These are phyloP conservation scores for Papilio glaucus DNA, from an alignment of 1,140 invertebrate species.

Conservation along the genomic window DNA sequence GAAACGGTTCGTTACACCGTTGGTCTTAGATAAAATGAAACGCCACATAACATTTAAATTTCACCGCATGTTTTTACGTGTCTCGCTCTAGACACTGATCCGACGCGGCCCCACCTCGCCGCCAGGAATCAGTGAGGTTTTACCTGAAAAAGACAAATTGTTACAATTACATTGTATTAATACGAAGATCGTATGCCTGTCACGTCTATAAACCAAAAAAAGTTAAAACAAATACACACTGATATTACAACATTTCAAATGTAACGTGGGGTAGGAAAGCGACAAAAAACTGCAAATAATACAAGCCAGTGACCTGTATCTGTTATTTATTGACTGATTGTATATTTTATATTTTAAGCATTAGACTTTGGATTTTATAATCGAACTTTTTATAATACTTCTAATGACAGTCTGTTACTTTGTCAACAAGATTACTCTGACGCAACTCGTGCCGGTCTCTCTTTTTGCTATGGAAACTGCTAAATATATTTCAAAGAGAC, in stretches of 20 bases:
- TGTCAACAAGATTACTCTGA: too few relatives aligned
- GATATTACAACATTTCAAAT: neutral
- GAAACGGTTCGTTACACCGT: slow-evolving; percentile 43
- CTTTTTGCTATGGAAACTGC: too few relatives aligned
- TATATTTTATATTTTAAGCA: slow-evolving; percentile 10
- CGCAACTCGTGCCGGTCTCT: too few relatives aligned
- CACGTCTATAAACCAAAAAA: too few relatives aligned
- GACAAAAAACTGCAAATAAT: neutral
- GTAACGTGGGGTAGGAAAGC: neutral
- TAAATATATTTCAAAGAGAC: too few relatives aligned
- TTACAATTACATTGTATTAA: neutral
- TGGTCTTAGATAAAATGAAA: slow-evolving; percentile 38
- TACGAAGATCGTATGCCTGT: too few relatives aligned
- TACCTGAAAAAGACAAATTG: slow-evolving; percentile 56
- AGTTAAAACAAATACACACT: too few relatives aligned
- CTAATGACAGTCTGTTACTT: neutral
- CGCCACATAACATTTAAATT: slow-evolving; percentile 37
- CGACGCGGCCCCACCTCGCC: slow-evolving; percentile 44
- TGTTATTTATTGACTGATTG: too few relatives aligned
- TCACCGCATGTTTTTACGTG: slow-evolving; percentile 26
- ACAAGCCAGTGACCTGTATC: too few relatives aligned
- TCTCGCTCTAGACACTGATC: slow-evolving; percentile 43
- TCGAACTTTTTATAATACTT: too few relatives aligned
- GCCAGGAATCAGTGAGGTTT: slow-evolving; percentile 75
- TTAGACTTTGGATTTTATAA: too few relatives aligned